phyloP scores from a whole-genome alignment of 2,113 vertebrate genomes.

The Nerophis lumbriciformis region DNA sequence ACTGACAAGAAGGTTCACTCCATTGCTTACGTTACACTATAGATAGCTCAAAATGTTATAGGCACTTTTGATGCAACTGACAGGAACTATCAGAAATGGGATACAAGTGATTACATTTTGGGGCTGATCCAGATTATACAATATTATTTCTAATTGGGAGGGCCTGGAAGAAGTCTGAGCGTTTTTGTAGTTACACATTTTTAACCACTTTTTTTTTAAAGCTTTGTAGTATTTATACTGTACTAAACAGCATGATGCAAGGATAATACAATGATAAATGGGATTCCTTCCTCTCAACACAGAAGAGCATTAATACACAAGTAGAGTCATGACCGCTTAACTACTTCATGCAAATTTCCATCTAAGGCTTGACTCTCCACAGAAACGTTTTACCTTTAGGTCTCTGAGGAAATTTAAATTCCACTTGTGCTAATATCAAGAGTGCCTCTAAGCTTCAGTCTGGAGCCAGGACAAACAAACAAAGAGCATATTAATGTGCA shows the following conservation, averaged over 20 bases:
- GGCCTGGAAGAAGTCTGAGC: no score
- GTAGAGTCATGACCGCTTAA: conserved; percentile 32
- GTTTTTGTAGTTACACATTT: no score
- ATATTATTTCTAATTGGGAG: no score
- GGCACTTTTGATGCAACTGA: no score
- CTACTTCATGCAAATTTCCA: conserved; percentile 40
- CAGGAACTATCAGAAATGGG: no score
- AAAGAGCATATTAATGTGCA: conserved; percentile 43
- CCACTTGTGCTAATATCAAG: conserved; percentile 53
- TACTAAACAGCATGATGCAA: background rate
- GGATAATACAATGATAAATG: conserved; percentile 1
- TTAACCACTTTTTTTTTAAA: no score
- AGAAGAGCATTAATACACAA: conserved; percentile 13
- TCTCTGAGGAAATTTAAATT: conserved; percentile 46
- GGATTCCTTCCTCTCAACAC: background rate
- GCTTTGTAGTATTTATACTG: no score
- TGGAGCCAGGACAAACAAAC: conserved; percentile 49
- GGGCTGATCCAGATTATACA: no score
- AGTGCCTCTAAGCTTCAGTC: conserved; percentile 45
- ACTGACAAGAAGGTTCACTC: no score
- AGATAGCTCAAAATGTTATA: no score
- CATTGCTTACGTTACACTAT: no score
- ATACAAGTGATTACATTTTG: no score
- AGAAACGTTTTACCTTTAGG: conserved; percentile 30
- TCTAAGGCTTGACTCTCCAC: conserved; percentile 36